Evolutionary conservation across 2,888 invertebrate genomes (phyloP).

Genomic region (Isoperla grammatica): DNA sequence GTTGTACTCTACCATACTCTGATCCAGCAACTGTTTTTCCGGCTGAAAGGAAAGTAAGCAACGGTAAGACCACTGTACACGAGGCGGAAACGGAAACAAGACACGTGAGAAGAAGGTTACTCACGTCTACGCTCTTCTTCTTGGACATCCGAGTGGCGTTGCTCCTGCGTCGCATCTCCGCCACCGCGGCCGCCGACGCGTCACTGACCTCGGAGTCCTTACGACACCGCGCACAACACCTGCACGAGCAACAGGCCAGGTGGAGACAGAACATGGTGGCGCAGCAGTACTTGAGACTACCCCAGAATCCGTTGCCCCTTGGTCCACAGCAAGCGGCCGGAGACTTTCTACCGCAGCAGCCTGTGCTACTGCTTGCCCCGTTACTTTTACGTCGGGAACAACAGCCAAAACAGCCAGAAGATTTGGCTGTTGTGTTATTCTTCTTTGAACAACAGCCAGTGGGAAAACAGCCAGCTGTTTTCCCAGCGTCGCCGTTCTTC

Average conservation of each 20-base stretch:
- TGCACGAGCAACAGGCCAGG: constrained; percentile 25
- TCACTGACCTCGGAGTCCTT: constrained; percentile 18
- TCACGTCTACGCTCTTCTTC: constrained; percentile 21
- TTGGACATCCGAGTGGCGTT: constrained; percentile 24
- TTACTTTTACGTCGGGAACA: constrained; percentile 34
- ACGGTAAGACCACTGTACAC: background rate
- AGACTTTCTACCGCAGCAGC: constrained; percentile 4
- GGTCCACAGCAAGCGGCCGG: background rate
- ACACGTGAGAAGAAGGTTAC: background rate
- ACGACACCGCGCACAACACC: constrained; percentile 12
- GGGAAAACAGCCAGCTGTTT: constrained; percentile 39
- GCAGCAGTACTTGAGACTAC: constrained; percentile 23
- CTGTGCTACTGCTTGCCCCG: constrained; percentile 7
- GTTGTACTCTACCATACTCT: constrained; percentile 70
- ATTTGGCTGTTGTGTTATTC: constrained; percentile 20
- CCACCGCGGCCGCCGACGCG: constrained; percentile 21
- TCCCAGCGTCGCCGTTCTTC: constrained; percentile 47
- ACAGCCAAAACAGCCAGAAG: constrained; percentile 32
- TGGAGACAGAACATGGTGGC: constrained; percentile 30
- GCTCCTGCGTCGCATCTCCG: constrained; percentile 19
- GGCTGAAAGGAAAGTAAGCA: constrained; percentile 39
- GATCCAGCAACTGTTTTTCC: constrained; percentile 73
- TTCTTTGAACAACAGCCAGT: constrained; percentile 34
- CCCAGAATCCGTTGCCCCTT: constrained; percentile 16
- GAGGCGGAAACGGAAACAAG: background rate